A percentile compares a stretch with the other conserved stretches of the same genome.
Conservation (phyloP, 1,140 invertebrate genomes). For the Drosophila setifemur region DNA sequence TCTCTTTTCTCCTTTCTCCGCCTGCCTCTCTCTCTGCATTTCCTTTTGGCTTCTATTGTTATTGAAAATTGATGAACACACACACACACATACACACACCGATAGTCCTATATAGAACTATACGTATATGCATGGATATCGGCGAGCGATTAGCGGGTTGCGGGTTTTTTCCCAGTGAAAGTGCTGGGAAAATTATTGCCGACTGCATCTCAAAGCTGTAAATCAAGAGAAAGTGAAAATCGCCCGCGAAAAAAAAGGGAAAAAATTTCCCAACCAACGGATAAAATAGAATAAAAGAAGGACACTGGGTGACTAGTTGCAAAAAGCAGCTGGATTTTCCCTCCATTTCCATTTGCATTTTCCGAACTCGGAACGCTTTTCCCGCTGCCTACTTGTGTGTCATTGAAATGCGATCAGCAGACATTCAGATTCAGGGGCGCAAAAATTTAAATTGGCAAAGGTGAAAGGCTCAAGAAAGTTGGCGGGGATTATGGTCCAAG, state of each 20-base stretch:
- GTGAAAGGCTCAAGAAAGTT: constrained; percentile 4
- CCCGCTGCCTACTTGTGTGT: too few species aligned
- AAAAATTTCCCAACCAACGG: constrained; percentile 26
- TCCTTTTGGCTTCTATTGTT: constrained; percentile 56
- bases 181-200: constrained; percentile 55
- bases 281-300: too few species aligned
- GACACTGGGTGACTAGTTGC: too few species aligned
- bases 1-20: not conserved
- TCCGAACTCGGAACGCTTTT: constrained; percentile 1
- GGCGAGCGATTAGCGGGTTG: not conserved
- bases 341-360: constrained; percentile 20
- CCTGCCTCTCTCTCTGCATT: constrained; percentile 1
- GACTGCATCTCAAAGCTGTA: constrained; percentile 40
- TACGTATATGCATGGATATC: not conserved
- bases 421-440: constrained; percentile 49
- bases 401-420: constrained; percentile 47
- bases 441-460: constrained; percentile 7
- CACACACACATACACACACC: not conserved
- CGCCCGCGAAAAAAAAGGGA: constrained; percentile 15
- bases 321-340: constrained; percentile 1
- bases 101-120: not conserved
- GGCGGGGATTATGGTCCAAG: constrained; percentile 12
- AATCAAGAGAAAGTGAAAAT: constrained; percentile 63
- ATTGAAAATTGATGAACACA: constrained; percentile 66
- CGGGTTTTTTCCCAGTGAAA: constrained; percentile 34